Percentiles rank a stretch among this genome's conserved stretches.
phyloP scores from a whole-genome alignment of 2,797 vertebrate species.

The Lepus oiostolus region DNA sequence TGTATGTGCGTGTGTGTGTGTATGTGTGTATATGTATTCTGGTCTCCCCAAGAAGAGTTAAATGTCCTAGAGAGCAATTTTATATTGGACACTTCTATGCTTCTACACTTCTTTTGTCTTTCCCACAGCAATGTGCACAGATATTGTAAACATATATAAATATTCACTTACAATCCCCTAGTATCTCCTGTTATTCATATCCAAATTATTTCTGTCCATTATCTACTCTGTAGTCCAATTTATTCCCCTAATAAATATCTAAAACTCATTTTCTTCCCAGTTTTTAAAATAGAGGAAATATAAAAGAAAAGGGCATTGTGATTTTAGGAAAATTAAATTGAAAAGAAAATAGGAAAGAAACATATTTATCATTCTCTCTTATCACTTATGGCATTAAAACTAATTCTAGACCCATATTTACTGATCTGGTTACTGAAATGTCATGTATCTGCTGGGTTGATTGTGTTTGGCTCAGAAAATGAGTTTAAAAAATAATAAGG shows the following conservation, averaged over 20 bases:
- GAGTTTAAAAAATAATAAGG: slow-evolving; percentile 11
- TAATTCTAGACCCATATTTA: neutral
- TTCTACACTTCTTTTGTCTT: neutral
- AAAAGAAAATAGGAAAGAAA: slow-evolving; percentile 7
- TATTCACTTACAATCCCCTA: neutral
- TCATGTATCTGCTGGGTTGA: neutral
- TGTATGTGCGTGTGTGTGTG: neutral
- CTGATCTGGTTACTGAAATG: neutral
- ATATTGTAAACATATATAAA: neutral
- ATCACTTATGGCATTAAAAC: slow-evolving; percentile 16
- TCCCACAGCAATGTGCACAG: neutral
- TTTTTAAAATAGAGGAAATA: slow-evolving; percentile 2
- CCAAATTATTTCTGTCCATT: neutral
- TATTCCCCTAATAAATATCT: slow-evolving; percentile 34
- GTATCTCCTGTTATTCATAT: slow-evolving; percentile 5
- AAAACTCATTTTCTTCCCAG: neutral
- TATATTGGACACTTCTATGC: neutral
- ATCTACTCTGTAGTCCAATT: neutral
- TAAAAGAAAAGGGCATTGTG: neutral
- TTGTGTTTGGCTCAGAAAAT: neutral
- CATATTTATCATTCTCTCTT: neutral
- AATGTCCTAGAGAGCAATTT: neutral
- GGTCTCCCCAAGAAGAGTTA: neutral
- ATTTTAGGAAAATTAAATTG: slow-evolving; percentile 10
- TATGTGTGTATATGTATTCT: neutral